Conservation (phyloP, 2,113 vertebrate genomes). For the Halcyon malimbica region DNA sequence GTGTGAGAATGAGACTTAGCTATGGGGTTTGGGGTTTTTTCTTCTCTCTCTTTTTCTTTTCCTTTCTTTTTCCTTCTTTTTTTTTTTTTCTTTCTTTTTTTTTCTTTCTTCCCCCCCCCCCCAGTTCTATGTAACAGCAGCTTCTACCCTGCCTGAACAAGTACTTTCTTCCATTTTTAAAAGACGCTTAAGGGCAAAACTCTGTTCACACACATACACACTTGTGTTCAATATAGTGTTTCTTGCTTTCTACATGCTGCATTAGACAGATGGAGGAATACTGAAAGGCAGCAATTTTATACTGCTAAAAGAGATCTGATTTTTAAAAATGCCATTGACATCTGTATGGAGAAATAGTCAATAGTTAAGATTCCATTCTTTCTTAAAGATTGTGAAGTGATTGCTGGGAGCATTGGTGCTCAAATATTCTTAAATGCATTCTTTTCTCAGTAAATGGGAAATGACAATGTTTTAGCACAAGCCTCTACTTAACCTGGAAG, state of each 20-base stretch:
- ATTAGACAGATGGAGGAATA: neutral
- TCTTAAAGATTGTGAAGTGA: neutral
- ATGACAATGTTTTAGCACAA: neutral
- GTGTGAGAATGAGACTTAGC: neutral
- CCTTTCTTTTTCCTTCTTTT: rapidly evolving
- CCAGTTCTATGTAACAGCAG: neutral
- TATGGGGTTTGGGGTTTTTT: rapidly evolving
- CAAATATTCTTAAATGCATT: neutral
- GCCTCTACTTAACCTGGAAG: neutral
- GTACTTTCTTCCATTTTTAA: neutral
- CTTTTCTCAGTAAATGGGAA: neutral
- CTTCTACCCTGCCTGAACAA: neutral
- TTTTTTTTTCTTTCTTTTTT: neutral
- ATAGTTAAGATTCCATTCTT: neutral
- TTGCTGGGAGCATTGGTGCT: neutral
- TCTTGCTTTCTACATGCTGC: neutral
- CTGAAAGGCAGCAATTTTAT: neutral
- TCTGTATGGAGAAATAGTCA: neutral
- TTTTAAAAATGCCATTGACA: neutral
- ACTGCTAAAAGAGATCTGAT: neutral
- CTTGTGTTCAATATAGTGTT: neutral
- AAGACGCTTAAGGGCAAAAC: neutral
- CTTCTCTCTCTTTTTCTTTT: rapidly evolving
- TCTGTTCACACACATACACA: neutral
- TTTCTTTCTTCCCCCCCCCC: too few relatives aligned